These are phyloP conservation scores for Phasianus colchicus DNA, from an alignment of 2,113 vertebrate genomes.

Conservation along the genomic window DNA sequence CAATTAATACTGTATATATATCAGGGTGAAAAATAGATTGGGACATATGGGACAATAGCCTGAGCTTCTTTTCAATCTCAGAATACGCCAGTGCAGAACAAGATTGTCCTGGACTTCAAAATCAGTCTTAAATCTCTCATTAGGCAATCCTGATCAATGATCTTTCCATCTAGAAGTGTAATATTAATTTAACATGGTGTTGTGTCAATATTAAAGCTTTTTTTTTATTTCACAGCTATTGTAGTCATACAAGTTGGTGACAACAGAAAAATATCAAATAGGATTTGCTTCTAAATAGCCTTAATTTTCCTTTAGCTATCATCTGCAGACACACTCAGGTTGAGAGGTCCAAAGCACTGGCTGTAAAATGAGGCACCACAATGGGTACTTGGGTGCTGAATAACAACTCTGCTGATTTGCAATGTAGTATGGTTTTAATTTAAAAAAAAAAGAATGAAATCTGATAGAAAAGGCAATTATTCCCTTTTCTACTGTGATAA, in stretches of 20 bases:
- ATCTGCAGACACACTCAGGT: fast-evolving
- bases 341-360: not conserved
- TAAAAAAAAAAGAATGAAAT: not conserved
- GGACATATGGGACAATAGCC: not conserved
- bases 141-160: not conserved
- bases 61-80: not conserved
- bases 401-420: not conserved
- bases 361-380: not conserved
- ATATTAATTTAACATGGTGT: not conserved
- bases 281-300: not conserved
- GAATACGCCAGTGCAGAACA: not conserved
- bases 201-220: not conserved
- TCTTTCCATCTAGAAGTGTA: not conserved
- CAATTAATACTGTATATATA: not conserved
- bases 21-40: not conserved
- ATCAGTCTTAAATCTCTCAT: not conserved
- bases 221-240: not conserved
- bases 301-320: not conserved
- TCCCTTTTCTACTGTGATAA: not conserved
- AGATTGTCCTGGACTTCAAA: not conserved
- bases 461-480: not conserved
- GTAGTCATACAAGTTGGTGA: not conserved
- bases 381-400: not conserved
- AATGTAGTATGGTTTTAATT: fast-evolving
- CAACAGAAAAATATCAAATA: fast-evolving